These are phyloP conservation scores for Bombylius major DNA, from an alignment of 2,888 invertebrate genomes.

Conservation along the genomic window DNA sequence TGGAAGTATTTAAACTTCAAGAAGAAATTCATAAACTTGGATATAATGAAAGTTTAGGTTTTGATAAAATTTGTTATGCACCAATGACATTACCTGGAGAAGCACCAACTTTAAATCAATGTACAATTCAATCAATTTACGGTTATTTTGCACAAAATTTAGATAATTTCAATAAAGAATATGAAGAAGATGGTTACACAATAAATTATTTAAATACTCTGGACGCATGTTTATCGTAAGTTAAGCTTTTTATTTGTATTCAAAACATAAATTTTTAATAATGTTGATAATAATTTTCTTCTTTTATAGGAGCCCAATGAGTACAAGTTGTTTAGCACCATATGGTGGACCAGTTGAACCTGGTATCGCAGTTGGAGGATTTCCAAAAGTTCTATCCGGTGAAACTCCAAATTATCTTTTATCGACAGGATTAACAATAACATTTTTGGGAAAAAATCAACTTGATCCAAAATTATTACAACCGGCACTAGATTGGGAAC, in stretches of 20 bases:
- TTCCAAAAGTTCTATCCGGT: slow-evolving; percentile 39
- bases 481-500: slow-evolving; percentile 63
- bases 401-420: slow-evolving; percentile 43
- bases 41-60: slow-evolving; percentile 40
- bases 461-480: slow-evolving; percentile 43
- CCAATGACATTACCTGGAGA: slow-evolving; percentile 59
- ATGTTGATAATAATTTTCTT: too few relatives aligned
- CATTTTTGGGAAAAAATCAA: slow-evolving; percentile 64
- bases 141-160: slow-evolving; percentile 62
- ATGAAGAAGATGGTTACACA: slow-evolving; percentile 31
- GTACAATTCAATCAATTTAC: slow-evolving; percentile 69
- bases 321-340: slow-evolving; percentile 57
- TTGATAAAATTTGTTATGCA: slow-evolving; percentile 68
- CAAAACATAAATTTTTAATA: not conserved
- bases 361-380: slow-evolving; percentile 74
- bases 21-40: slow-evolving; percentile 47
- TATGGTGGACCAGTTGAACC: slow-evolving; percentile 86
- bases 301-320: slow-evolving; percentile 41
- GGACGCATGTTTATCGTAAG: slow-evolving; percentile 31
- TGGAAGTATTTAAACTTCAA: slow-evolving; percentile 58
- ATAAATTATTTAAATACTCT: slow-evolving; percentile 33
- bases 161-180: slow-evolving; percentile 36
- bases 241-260: not conserved
- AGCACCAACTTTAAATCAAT: slow-evolving; percentile 44
- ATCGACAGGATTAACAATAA: slow-evolving; percentile 58